Evolutionary conservation across 1,140 invertebrate species (phyloP).

Genomic region (Brachionus asplanchnoidis): DNA sequence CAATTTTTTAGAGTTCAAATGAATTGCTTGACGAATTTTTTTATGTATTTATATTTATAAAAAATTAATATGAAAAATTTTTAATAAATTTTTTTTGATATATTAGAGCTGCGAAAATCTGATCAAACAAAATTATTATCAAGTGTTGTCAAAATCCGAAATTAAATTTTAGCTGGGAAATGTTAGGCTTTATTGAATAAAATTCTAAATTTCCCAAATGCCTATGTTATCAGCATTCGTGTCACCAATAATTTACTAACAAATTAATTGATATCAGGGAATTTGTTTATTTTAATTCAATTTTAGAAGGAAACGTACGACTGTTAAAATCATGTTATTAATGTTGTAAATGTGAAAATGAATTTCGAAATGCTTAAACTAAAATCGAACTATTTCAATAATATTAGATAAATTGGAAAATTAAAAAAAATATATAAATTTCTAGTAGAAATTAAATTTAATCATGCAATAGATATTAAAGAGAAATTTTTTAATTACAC

Average conservation of each 20-base stretch:
- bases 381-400: not conserved
- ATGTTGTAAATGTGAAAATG: too few species aligned
- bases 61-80: not conserved
- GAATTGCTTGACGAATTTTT: too few species aligned
- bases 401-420: not conserved
- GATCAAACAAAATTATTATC: not conserved
- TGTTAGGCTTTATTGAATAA: not conserved
- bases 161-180: not conserved
- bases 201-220: not conserved
- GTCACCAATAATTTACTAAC: not conserved
- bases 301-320: not conserved
- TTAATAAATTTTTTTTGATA: not conserved
- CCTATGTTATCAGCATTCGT: not conserved
- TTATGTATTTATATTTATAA: too few species aligned
- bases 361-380: too few species aligned
- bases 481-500: not conserved
- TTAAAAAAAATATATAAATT: not conserved
- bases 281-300: not conserved
- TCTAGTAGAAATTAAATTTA: not conserved
- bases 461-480: conserved; percentile 5
- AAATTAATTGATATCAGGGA: not conserved
- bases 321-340: not conserved
- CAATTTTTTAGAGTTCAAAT: too few species aligned
- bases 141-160: not conserved
- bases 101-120: not conserved